Conservation (phyloP, 2,797 vertebrate species). For the Hydrophis major region DNA sequence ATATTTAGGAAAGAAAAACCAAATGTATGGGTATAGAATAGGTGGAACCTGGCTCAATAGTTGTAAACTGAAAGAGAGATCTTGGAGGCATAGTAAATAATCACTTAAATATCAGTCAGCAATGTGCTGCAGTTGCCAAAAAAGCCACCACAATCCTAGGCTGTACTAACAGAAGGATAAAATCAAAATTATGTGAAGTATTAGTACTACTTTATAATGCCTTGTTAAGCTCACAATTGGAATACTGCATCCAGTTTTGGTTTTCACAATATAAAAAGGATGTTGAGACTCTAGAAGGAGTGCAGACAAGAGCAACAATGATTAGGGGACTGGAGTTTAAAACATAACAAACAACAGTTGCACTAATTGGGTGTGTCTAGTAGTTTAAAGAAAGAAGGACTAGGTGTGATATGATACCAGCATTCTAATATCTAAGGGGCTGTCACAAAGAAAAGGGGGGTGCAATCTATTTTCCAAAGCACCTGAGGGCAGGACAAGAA, state of each 20-base stretch:
- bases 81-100: neutral
- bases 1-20: neutral
- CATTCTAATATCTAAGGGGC: neutral
- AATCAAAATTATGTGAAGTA: neutral
- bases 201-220: neutral
- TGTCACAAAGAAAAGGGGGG: neutral
- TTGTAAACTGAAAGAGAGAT: neutral
- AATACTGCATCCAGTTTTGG: neutral
- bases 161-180: neutral
- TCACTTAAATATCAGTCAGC: neutral
- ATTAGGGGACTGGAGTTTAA: neutral
- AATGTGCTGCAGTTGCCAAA: neutral
- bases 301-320: neutral
- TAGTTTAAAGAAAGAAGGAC: neutral
- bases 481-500: neutral
- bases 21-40: neutral
- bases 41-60: neutral
- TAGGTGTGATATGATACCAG: neutral
- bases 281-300: neutral
- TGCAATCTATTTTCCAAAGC: neutral
- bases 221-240: neutral
- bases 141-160: neutral
- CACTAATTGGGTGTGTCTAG: neutral
- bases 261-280: neutral
- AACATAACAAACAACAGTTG: neutral